phyloP scores from a whole-genome alignment of 2,888 invertebrate genomes.

The Campopleginae sp. region DNA sequence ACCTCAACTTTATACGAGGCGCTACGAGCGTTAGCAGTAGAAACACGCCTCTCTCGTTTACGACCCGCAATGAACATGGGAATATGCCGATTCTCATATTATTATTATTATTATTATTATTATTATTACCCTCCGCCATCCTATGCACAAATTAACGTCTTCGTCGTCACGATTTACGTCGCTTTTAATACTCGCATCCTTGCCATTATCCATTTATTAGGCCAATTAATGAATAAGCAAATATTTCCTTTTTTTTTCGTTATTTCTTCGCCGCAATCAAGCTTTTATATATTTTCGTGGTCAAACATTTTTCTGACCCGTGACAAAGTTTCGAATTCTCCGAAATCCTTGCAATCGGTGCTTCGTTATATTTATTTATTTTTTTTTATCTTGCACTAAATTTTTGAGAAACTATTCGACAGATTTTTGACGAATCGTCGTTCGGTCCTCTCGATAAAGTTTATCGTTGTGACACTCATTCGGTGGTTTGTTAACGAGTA shows the following conservation, averaged over 20 bases:
- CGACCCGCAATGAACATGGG: constrained; percentile 38
- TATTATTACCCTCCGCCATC: constrained; percentile 11
- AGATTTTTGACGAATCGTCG: too few species aligned
- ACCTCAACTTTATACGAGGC: constrained; percentile 49
- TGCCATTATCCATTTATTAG: background rate
- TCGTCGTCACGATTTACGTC: background rate
- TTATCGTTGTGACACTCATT: too few species aligned
- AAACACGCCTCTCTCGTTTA: constrained; percentile 50
- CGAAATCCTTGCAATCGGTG: background rate
- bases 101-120: constrained; percentile 19
- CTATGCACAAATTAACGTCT: constrained; percentile 5
- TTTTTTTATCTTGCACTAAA: too few species aligned
- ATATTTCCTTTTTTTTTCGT: background rate
- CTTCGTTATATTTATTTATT: too few species aligned
- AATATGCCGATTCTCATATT: constrained; percentile 10
- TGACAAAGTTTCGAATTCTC: background rate
- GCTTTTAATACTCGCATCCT: constrained; percentile 5
- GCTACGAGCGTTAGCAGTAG: constrained; percentile 27
- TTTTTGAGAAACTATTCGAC: too few species aligned
- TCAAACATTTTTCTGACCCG: background rate
- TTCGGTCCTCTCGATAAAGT: too few species aligned
- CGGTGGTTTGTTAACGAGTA: too few species aligned
- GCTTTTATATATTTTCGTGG: background rate
- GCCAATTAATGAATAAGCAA: background rate
- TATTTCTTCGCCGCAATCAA: background rate